Conservation (phyloP, 2,113 vertebrate genomes). For the Hippocampus mohnikei region DNA sequence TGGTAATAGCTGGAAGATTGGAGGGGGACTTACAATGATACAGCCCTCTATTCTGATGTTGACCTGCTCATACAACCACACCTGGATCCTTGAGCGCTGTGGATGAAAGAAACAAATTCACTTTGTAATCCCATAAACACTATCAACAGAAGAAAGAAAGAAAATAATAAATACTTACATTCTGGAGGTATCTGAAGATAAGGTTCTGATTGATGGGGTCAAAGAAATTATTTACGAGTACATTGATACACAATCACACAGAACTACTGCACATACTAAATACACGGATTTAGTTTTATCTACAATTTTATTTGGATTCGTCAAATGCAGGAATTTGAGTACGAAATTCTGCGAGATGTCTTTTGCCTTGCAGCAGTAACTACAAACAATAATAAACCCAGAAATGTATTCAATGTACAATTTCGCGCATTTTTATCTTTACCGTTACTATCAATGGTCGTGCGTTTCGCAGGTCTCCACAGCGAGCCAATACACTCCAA, state of each 20-base stretch:
- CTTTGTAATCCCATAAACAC: background rate
- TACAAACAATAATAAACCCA: too few species aligned
- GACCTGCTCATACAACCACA: slow-evolving; percentile 97
- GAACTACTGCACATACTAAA: background rate
- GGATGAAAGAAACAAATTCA: background rate
- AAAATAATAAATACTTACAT: slow-evolving; percentile 77
- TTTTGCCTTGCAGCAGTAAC: too few species aligned
- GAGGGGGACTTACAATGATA: slow-evolving; percentile 86
- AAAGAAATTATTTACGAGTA: slow-evolving; percentile 56
- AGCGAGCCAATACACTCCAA: background rate
- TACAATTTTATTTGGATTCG: background rate
- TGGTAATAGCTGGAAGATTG: background rate
- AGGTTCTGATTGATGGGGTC: slow-evolving; percentile 82
- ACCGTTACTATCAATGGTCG: too few species aligned
- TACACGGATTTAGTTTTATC: background rate
- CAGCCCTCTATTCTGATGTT: slow-evolving; percentile 99
- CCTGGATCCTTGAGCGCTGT: slow-evolving; percentile 93
- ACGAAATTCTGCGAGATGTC: too few species aligned
- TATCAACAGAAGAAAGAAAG: background rate
- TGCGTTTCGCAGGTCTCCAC: too few species aligned
- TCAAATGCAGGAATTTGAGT: too few species aligned
- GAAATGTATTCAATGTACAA: too few species aligned
- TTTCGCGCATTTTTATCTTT: too few species aligned
- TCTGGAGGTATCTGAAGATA: slow-evolving; percentile 96
- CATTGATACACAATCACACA: background rate